phyloP scores from a whole-genome alignment of 2,797 vertebrate species.

The Channa striata region DNA sequence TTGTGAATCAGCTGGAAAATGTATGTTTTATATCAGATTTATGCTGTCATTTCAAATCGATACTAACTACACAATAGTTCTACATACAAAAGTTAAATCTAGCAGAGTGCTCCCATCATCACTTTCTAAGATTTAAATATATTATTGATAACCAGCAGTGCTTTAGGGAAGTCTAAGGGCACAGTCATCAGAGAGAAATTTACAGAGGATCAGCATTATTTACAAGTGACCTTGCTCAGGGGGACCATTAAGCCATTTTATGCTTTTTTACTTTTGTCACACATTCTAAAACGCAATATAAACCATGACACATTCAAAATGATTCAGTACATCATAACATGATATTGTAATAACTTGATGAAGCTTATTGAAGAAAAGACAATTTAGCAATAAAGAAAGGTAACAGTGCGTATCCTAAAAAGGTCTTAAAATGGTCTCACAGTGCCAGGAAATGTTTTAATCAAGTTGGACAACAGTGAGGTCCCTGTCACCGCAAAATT shows the following conservation, averaged over 20 bases:
- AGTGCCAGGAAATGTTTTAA: background rate
- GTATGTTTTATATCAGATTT: constrained; percentile 11
- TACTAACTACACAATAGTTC: background rate
- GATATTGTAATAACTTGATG: background rate
- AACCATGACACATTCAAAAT: constrained; percentile 10
- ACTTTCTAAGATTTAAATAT: constrained; percentile 41
- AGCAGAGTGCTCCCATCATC: constrained; percentile 19
- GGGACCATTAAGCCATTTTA: constrained; percentile 28
- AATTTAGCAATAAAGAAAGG: background rate
- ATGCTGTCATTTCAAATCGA: background rate
- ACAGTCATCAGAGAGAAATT: constrained; percentile 53
- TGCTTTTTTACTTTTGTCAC: constrained; percentile 8
- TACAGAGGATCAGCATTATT: constrained; percentile 51
- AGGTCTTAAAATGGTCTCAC: background rate
- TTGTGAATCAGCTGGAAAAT: background rate
- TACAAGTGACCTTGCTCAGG: constrained; percentile 54
- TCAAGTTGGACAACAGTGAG: constrained; percentile 1
- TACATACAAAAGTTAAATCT: constrained; percentile 29
- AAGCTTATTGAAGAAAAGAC: background rate
- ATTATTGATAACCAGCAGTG: constrained; percentile 56
- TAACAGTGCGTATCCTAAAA: background rate
- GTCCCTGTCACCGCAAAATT: background rate
- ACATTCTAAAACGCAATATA: constrained; percentile 12
- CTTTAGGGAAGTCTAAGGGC: constrained; percentile 42
- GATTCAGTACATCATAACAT: constrained; percentile 5